Conservation (phyloP, 1,140 invertebrate genomes). For the Andrena cerasifolii region DNA sequence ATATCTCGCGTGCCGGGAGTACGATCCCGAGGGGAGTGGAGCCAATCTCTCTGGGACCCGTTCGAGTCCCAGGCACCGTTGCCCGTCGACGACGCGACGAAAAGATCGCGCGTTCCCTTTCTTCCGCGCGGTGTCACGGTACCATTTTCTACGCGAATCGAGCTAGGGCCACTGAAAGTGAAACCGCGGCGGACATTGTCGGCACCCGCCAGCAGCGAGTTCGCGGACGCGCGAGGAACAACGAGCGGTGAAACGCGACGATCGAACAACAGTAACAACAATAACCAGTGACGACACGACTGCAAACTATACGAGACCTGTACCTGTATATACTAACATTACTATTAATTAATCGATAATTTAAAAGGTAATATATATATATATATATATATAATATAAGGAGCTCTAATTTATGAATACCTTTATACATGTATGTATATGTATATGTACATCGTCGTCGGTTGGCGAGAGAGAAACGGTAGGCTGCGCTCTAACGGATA, state of each 20-base stretch:
- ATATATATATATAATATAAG: constrained; percentile 61
- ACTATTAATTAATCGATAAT: constrained; percentile 80
- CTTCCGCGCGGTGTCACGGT: constrained; percentile 12
- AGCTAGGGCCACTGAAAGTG: constrained; percentile 31
- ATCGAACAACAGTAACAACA: constrained; percentile 57
- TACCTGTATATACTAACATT: constrained; percentile 82
- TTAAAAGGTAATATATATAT: constrained; percentile 73
- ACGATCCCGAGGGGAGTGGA: too few relatives aligned
- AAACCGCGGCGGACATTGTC: constrained; percentile 79
- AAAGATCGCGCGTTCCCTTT: too few relatives aligned
- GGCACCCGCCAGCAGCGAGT: constrained; percentile 74
- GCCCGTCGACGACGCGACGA: neutral
- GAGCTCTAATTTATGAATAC: constrained; percentile 76
- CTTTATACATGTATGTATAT: constrained; percentile 66
- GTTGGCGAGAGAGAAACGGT: constrained; percentile 68
- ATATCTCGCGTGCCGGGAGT: too few relatives aligned
- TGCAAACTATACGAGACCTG: constrained; percentile 83
- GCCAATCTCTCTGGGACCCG: too few relatives aligned
- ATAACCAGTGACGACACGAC: constrained; percentile 81
- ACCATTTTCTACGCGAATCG: constrained; percentile 55
- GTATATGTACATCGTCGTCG: constrained; percentile 66
- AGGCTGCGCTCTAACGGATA: constrained; percentile 71
- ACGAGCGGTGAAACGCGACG: constrained; percentile 51
- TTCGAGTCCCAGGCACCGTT: too few relatives aligned
- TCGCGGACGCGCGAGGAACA: constrained; percentile 45